These are phyloP conservation scores for Epirrhoe alternata DNA, from an alignment of 2,888 invertebrate genomes.

Conservation along the genomic window DNA sequence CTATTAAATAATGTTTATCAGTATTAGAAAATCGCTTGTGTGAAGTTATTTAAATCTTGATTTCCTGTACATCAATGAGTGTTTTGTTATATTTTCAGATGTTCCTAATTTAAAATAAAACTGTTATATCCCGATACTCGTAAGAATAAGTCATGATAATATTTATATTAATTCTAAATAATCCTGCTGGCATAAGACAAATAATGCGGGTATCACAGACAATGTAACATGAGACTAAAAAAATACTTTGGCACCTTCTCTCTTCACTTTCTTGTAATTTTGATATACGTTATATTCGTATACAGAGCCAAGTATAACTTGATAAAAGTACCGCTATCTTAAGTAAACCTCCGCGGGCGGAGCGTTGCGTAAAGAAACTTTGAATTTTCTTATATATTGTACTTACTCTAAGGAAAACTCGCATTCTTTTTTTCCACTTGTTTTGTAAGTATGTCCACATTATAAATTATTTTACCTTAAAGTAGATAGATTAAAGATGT, in stretches of 20 bases:
- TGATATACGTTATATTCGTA: conserved; percentile 20
- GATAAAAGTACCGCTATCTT: conserved; percentile 37
- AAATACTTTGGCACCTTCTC: too few relatives aligned
- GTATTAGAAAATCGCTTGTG: neutral
- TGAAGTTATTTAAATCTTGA: conserved; percentile 3
- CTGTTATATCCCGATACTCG: too few relatives aligned
- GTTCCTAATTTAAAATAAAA: too few relatives aligned
- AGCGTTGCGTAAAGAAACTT: conserved; percentile 35
- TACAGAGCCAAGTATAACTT: conserved; percentile 34
- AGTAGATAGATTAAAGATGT: neutral
- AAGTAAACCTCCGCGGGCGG: conserved; percentile 35
- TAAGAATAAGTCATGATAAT: too few relatives aligned
- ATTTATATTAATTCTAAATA: too few relatives aligned
- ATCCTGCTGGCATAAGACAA: too few relatives aligned
- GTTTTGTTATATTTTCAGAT: too few relatives aligned
- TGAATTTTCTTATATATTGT: conserved; percentile 31
- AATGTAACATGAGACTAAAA: too few relatives aligned
- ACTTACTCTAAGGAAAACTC: conserved; percentile 20
- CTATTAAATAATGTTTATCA: conserved; percentile 4
- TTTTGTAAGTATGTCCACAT: conserved; percentile 11
- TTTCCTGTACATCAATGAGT: neutral
- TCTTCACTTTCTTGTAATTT: conserved; percentile 30
- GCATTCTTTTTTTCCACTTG: conserved; percentile 9
- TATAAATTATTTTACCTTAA: conserved; percentile 1
- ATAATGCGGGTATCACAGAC: too few relatives aligned